Base-by-base conservation (phyloP, 1,140 invertebrate genomes). In the Daktulosphaira vitifoliae region DNA sequence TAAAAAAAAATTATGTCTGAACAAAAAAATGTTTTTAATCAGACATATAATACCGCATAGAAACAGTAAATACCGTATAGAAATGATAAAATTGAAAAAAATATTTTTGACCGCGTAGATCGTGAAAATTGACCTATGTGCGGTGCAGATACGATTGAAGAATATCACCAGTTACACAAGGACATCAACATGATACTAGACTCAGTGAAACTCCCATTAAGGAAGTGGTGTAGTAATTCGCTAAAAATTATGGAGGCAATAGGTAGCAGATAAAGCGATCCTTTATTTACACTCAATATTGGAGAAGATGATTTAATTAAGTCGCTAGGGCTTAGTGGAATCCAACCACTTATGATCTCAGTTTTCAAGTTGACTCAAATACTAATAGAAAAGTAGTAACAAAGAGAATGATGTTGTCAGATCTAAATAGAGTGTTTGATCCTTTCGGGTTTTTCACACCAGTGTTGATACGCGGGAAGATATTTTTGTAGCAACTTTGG, bases 401-500 rank as follows among this genome's bases (percentile, higher is more conserved):
- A 20, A 78, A 76, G 70, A 68, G 73, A 29, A 59, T 15, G 23
- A 70, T 78, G 11, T 56, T 78, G 46, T 75, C 75, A 11, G 67
- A 70, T 51, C 71, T 74, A 3, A 70, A 68, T 11, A 66, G 53
- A 54, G 69, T 76, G 0, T 77, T 73, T 56, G 75, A 78, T 69
- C 73, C 72, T 5, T 65, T 75, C 15, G 76, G 76, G n/a, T 73
- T 73, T 65, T 49, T 78, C 3, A 69, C 72, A 5, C 78, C 78
- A 18, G 65, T 74, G 0, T 72, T 74, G 5, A 69, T 79, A 6
- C 64, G 25, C 6, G 71, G 72, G 13, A 79, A 80, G 70, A 72
- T 78, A 0, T 65, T 79, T 0, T 71, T 80, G 20, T 77, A 79
- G 71, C 66, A 72, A 38, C 48, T 79, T 6, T 76, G 76, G 76